A percentile compares a stretch with the other conserved stretches of the same genome.
Evolutionary conservation across 2,113 vertebrate species (phyloP).

Genomic region (Sander vitreus): DNA sequence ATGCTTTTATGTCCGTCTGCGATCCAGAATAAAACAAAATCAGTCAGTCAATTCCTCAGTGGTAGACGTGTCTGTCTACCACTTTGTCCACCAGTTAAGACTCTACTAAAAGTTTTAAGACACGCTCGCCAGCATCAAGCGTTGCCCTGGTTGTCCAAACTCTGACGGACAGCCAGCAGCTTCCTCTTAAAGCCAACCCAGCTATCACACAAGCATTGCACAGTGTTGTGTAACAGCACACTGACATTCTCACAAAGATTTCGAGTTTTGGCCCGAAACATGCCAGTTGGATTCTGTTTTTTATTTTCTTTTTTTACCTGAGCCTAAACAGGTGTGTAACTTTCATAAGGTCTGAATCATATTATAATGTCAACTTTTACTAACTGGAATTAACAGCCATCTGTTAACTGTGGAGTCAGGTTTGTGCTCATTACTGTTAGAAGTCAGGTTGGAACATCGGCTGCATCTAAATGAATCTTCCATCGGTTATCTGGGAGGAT

Average conservation of each 20-base stretch:
- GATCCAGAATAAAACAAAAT: neutral
- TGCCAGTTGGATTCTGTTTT: neutral
- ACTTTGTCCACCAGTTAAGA: neutral
- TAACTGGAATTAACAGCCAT: conserved; percentile 39
- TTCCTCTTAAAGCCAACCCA: neutral
- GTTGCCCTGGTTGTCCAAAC: neutral
- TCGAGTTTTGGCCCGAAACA: neutral
- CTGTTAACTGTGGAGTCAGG: conserved; percentile 20
- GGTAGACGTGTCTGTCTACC: neutral
- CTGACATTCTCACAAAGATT: neutral
- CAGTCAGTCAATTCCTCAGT: no score
- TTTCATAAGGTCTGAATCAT: conserved; percentile 3
- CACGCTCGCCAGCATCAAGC: neutral
- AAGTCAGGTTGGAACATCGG: neutral
- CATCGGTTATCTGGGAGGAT: neutral
- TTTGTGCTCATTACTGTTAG: neutral
- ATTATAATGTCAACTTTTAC: conserved; percentile 11
- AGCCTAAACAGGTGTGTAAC: neutral
- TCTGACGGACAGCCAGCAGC: neutral
- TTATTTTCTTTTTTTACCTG: neutral
- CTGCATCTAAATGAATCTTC: conserved; percentile 33
- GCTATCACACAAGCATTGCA: neutral
- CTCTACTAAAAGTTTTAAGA: neutral
- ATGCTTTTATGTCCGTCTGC: neutral
- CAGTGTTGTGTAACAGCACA: neutral